Evolutionary conservation across 2,113 vertebrate species (phyloP).

Genomic region (Stigmatopora nigra): DNA sequence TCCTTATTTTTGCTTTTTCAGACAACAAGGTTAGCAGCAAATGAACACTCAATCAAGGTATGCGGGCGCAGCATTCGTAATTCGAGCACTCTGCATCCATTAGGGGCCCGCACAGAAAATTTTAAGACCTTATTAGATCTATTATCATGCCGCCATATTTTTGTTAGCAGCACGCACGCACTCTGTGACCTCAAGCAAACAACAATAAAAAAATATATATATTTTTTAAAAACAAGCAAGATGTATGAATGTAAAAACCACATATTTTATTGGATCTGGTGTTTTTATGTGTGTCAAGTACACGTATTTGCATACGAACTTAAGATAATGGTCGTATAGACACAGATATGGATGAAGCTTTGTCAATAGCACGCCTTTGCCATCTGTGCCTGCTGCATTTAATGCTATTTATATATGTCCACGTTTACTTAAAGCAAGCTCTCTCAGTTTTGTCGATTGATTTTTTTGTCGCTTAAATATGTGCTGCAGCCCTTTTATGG

Average conservation of each 20-base stretch:
- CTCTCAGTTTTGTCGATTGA: constrained; percentile 29
- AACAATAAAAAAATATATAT: background rate
- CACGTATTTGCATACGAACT: constrained; percentile 30
- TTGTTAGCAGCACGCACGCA: constrained; percentile 23
- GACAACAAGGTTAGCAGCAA: constrained; percentile 26
- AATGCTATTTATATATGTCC: constrained; percentile 43
- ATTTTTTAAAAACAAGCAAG: background rate
- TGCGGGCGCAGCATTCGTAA: constrained; percentile 33
- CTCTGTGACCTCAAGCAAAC: constrained; percentile 15
- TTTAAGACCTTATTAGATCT: constrained; percentile 39
- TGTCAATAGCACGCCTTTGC: constrained; percentile 53
- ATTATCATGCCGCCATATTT: constrained; percentile 36
- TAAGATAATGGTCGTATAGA: constrained; percentile 37
- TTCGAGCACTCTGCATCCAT: constrained; percentile 55
- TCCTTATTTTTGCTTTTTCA: constrained; percentile 7
- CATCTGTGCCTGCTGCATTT: constrained; percentile 57
- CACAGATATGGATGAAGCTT: constrained; percentile 48
- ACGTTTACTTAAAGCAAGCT: constrained; percentile 37
- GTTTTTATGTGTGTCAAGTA: constrained; percentile 4
- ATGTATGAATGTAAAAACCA: constrained; percentile 8
- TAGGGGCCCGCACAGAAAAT: constrained; percentile 40
- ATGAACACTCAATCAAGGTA: constrained; percentile 31
- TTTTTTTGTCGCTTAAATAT: constrained; percentile 13
- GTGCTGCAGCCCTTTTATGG: constrained; percentile 16
- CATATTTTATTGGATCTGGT: constrained; percentile 11